A percentile compares a stretch with the other conserved stretches of the same genome.
These are phyloP conservation scores for Myotis davidii DNA, from an alignment of 2,113 vertebrate genomes.

Conservation along the genomic window DNA sequence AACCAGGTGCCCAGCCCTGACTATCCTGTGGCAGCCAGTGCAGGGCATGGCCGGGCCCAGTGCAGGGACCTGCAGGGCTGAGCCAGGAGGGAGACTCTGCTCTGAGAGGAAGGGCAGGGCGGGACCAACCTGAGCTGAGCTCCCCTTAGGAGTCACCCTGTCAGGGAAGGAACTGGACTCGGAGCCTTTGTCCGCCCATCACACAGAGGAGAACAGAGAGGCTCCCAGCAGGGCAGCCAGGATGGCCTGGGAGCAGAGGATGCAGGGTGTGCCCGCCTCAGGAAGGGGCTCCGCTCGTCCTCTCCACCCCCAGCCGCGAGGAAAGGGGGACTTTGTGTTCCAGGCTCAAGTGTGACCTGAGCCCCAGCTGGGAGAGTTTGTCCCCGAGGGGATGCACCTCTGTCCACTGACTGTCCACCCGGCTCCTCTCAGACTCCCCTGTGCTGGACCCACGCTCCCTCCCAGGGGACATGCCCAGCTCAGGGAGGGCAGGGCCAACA, in stretches of 20 bases:
- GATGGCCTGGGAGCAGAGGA: neutral
- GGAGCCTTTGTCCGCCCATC: accelerated
- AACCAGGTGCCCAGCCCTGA: neutral
- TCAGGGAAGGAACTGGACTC: accelerated
- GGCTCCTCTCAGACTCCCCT: neutral
- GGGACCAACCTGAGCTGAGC: accelerated
- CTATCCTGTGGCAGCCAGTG: neutral
- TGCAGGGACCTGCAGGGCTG: neutral
- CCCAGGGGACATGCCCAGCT: no score
- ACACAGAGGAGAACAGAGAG: neutral
- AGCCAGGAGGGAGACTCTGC: neutral
- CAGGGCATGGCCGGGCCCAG: neutral
- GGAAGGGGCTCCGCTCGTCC: neutral
- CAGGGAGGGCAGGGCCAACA: no score
- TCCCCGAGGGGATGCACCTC: neutral
- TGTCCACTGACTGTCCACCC: neutral
- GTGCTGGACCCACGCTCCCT: neutral
- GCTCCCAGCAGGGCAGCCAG: neutral
- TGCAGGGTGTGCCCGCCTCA: neutral
- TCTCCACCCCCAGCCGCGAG: accelerated
- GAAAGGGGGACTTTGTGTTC: neutral
- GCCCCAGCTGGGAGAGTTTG: no score
- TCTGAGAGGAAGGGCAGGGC: neutral
- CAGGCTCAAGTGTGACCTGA: neutral
- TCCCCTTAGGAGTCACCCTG: neutral